Percentiles rank a stretch among this genome's conserved stretches.
Conservation (phyloP, 1,140 invertebrate species). For the Macrosteles quadrilineatus region DNA sequence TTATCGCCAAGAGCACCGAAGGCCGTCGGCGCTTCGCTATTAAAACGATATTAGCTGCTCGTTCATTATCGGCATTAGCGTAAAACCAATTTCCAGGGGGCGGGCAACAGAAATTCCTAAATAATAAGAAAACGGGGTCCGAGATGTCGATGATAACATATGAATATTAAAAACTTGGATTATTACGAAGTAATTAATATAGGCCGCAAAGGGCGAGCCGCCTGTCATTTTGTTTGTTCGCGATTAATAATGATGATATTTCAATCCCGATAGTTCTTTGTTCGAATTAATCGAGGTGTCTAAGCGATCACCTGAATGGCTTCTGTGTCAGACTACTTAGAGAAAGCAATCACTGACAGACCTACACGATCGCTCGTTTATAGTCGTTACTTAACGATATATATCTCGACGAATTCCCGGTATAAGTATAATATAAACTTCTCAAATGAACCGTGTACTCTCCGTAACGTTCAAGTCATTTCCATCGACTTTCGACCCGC, state of each 20-base stretch:
- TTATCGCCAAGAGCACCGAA: too few relatives aligned
- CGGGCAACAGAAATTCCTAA: slow-evolving; percentile 5
- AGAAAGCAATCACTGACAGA: background rate
- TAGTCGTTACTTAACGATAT: background rate
- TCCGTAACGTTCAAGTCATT: background rate
- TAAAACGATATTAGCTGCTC: slow-evolving; percentile 12
- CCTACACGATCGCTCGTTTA: background rate
- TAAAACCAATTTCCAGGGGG: slow-evolving; percentile 13
- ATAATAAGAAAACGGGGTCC: slow-evolving; percentile 1
- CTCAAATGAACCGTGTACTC: background rate
- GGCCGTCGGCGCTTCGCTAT: background rate
- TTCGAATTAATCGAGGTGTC: background rate
- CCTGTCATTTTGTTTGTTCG: slow-evolving; percentile 9
- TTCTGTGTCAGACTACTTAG: background rate
- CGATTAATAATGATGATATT: slow-evolving; percentile 8
- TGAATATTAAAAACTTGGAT: background rate
- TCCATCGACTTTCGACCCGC: background rate
- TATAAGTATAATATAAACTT: too few relatives aligned
- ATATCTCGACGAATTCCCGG: background rate
- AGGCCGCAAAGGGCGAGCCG: background rate
- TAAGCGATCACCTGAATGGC: background rate
- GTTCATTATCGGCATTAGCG: slow-evolving; percentile 13
- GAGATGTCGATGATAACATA: slow-evolving; percentile 5
- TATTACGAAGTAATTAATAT: slow-evolving; percentile 4
- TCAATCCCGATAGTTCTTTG: slow-evolving; percentile 5